Percentiles rank a stretch among this genome's conserved stretches.
phyloP scores from a whole-genome alignment of 2,888 invertebrate genomes.

The Nomada hirtipes region DNA sequence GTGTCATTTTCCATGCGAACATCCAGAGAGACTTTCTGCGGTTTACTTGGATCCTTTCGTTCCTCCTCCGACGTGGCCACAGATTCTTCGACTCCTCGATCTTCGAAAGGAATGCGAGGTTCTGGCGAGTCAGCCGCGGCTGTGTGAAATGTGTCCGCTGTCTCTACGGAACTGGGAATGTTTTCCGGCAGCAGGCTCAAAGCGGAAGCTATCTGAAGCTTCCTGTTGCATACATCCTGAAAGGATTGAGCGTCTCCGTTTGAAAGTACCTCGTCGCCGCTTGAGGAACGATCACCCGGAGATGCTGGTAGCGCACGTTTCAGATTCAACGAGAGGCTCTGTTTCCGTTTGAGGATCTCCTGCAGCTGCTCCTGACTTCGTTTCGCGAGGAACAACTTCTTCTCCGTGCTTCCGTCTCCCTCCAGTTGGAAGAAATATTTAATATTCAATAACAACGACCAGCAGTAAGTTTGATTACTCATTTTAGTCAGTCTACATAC shows the following conservation, averaged over 20 bases:
- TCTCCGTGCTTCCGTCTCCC: slow-evolving; percentile 76
- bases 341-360: slow-evolving; percentile 85
- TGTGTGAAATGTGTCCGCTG: slow-evolving; percentile 91
- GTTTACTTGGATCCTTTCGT: slow-evolving; percentile 9
- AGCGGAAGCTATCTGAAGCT: slow-evolving; percentile 80
- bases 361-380: slow-evolving; percentile 85
- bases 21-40: slow-evolving; percentile 21
- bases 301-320: slow-evolving; percentile 86
- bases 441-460: neutral
- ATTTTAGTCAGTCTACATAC: slow-evolving; percentile 66
- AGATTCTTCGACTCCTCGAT: slow-evolving; percentile 18
- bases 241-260: slow-evolving; percentile 75
- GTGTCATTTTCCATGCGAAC: slow-evolving; percentile 26
- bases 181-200: slow-evolving; percentile 77
- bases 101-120: slow-evolving; percentile 53
- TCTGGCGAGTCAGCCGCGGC: slow-evolving; percentile 87
- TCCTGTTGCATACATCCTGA: slow-evolving; percentile 78
- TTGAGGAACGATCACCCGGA: slow-evolving; percentile 75
- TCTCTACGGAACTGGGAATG: slow-evolving; percentile 80
- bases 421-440: slow-evolving; percentile 70
- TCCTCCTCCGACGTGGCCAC: neutral
- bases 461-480: neutral
- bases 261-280: slow-evolving; percentile 73
- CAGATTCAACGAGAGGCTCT: slow-evolving; percentile 89
- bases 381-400: slow-evolving; percentile 84